These are phyloP conservation scores for Rhorus exstirpatorius DNA, from an alignment of 2,888 invertebrate genomes.

Conservation along the genomic window DNA sequence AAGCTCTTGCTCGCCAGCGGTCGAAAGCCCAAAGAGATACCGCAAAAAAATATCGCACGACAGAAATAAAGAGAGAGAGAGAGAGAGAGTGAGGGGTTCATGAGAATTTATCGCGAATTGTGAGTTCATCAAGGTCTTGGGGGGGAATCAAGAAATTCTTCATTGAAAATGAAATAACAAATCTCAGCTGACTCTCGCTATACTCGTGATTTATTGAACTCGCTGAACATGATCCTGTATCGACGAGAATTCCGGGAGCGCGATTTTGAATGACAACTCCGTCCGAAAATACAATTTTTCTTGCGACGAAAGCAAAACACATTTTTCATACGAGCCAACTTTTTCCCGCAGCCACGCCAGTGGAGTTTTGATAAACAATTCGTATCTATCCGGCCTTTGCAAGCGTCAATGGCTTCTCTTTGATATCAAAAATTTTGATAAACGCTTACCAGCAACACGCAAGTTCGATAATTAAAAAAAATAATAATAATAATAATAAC, in stretches of 20 bases:
- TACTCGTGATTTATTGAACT: too few relatives aligned
- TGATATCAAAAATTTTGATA: constrained; percentile 9
- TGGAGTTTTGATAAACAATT: constrained; percentile 23
- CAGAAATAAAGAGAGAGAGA: constrained; percentile 23
- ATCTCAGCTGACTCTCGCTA: too few relatives aligned
- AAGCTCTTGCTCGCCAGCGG: constrained; percentile 48
- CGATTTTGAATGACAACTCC: constrained; percentile 10
- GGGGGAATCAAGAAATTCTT: not conserved
- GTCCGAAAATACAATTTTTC: constrained; percentile 17
- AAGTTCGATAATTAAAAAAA: too few relatives aligned
- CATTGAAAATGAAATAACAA: too few relatives aligned
- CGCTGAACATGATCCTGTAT: too few relatives aligned
- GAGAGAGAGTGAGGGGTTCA: constrained; percentile 29
- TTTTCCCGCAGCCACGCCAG: not conserved
- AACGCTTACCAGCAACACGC: constrained; percentile 18
- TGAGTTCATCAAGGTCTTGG: not conserved
- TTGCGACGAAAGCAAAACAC: not conserved
- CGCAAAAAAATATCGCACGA: constrained; percentile 10
- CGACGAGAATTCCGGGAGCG: too few relatives aligned
- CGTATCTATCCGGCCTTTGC: not conserved
- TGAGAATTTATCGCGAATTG: constrained; percentile 2
- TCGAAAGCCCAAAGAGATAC: constrained; percentile 34
- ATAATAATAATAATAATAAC: constrained; percentile 39
- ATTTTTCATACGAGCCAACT: not conserved
- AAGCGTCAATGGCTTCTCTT: not conserved